These are phyloP conservation scores for Eucera pruinosa DNA, from an alignment of 2,888 invertebrate species.

Conservation along the genomic window DNA sequence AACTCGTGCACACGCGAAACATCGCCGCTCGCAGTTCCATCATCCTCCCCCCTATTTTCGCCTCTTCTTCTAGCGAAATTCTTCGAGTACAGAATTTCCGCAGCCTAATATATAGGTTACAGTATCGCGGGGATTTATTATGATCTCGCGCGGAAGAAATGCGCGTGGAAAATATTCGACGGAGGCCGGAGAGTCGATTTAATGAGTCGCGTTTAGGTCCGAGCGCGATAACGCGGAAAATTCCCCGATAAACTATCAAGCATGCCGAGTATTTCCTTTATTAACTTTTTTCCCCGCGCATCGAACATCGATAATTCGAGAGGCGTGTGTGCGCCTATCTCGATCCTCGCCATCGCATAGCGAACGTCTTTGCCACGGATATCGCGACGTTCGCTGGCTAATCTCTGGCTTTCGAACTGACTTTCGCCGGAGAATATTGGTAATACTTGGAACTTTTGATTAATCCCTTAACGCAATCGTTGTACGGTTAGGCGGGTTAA, in stretches of 20 bases:
- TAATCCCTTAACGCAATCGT: too few relatives aligned
- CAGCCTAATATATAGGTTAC: too few relatives aligned
- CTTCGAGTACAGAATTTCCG: too few relatives aligned
- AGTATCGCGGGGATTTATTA: background rate
- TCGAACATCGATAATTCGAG: conserved; percentile 59
- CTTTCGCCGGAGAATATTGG: too few relatives aligned
- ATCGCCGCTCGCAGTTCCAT: conserved; percentile 9
- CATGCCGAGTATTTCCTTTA: conserved; percentile 80
- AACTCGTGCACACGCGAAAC: conserved; percentile 54
- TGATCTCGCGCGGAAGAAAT: conserved; percentile 25
- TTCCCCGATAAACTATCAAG: conserved; percentile 76
- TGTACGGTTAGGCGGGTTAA: too few relatives aligned
- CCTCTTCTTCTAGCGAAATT: background rate
- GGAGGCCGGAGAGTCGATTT: conserved; percentile 56
- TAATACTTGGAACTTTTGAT: too few relatives aligned
- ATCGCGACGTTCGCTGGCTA: background rate
- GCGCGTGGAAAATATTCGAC: conserved; percentile 25
- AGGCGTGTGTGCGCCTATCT: conserved; percentile 24
- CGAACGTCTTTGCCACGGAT: conserved; percentile 12
- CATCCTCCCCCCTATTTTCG: too few relatives aligned
- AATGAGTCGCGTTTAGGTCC: conserved; percentile 72
- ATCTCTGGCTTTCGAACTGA: too few relatives aligned
- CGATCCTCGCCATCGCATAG: conserved; percentile 18
- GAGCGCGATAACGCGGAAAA: conserved; percentile 67
- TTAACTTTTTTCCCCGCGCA: conserved; percentile 77